Conservation (phyloP, 30 jellyfish, hydroid and myxozoan genomes). For the Aurelia sp. region DNA sequence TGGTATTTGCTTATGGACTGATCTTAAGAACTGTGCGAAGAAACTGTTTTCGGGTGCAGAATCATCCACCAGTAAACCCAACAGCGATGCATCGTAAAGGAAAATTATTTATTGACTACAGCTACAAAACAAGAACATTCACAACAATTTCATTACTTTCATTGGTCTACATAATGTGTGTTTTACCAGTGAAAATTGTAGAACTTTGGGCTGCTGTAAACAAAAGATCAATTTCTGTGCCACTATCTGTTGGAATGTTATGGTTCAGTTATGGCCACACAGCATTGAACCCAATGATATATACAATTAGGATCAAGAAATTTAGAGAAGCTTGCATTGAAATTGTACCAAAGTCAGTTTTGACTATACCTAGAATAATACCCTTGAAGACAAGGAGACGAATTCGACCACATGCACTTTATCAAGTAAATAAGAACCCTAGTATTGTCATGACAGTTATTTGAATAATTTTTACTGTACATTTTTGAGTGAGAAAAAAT, state of each 20-base stretch:
- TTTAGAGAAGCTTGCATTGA: slow-evolving; percentile 90
- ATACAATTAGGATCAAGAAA: slow-evolving; percentile 77
- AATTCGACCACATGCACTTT: slow-evolving; percentile 85
- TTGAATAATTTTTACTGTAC: not conserved
- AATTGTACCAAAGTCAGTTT: slow-evolving; percentile 66
- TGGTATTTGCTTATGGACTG: slow-evolving; percentile 61
- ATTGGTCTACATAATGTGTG: slow-evolving; percentile 55
- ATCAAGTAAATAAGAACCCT: slow-evolving; percentile 73
- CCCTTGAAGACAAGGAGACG: slow-evolving; percentile 79
- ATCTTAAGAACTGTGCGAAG: slow-evolving; percentile 93
- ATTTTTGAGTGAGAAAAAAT: too few relatives aligned
- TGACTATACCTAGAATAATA: slow-evolving; percentile 53
- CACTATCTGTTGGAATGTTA: slow-evolving; percentile 36
- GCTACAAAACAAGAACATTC: slow-evolving; percentile 93
- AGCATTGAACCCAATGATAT: slow-evolving; percentile 72
- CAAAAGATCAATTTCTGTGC: slow-evolving; percentile 24
- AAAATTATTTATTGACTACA: slow-evolving; percentile 83
- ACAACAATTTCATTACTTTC: slow-evolving; percentile 86
- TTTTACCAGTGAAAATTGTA: slow-evolving; percentile 62
- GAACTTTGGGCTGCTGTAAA: slow-evolving; percentile 59
- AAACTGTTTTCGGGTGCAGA: slow-evolving; percentile 92
- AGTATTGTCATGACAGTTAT: slow-evolving; percentile 47
- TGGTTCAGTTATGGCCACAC: slow-evolving; percentile 83
- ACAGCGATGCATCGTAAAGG: slow-evolving; percentile 94
- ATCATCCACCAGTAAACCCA: slow-evolving; percentile 96